phyloP scores from a whole-genome alignment of 2,113 vertebrate species.

The Bos taurus region ARS-UCD2.0 NC_037349.1:18515001-18515500 shows the following conservation, averaged over 20 bases:
- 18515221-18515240: background rate
- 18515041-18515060: background rate
- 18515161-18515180: background rate
- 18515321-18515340: background rate
- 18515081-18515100: background rate
- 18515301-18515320: background rate
- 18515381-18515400: background rate
- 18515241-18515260: background rate
- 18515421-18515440: fast-evolving
- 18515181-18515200: background rate
- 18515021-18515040: background rate
- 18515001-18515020: background rate
- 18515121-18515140: background rate
- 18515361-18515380: too few species aligned
- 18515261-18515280: background rate
- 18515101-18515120: background rate
- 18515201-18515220: background rate
- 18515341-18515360: background rate
- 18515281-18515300: background rate
- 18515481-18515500: background rate
- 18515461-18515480: background rate
- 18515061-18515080: background rate
- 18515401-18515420: fast-evolving
- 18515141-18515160: background rate
- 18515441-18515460: fast-evolving